phyloP scores from a whole-genome alignment of 2,113 vertebrate species.

The Apus apus region DNA sequence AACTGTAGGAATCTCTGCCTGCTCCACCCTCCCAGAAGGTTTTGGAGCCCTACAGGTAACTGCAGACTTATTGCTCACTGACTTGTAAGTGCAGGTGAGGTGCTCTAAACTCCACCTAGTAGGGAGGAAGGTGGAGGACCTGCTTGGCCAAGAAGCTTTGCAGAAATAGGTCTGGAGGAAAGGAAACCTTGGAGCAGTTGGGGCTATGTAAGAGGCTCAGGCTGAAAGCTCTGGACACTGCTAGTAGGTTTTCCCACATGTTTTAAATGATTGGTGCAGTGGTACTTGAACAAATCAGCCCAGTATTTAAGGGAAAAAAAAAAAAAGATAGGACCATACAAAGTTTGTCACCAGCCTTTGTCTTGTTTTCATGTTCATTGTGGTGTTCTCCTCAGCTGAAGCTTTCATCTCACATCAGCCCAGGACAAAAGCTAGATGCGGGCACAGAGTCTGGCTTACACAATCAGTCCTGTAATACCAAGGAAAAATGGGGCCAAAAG shows the following conservation, averaged over 20 bases:
- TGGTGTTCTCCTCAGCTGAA: not conserved
- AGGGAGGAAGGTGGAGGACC: not conserved
- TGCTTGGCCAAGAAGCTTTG: not conserved
- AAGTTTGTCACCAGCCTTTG: not conserved
- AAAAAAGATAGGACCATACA: not conserved
- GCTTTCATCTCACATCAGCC: not conserved
- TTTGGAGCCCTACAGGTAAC: conserved; percentile 30
- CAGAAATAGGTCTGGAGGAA: not conserved
- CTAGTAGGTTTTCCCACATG: not conserved
- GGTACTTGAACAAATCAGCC: not conserved
- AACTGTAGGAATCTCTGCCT: not conserved
- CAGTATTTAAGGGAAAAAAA: not conserved
- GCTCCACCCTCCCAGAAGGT: not conserved
- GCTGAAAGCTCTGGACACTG: not conserved
- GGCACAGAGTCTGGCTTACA: not conserved
- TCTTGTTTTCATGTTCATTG: not conserved
- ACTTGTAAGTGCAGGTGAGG: not conserved
- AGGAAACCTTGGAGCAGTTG: not conserved
- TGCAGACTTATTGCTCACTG: not conserved
- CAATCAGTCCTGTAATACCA: not conserved
- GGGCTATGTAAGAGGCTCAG: not conserved
- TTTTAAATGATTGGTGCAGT: not conserved
- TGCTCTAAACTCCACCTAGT: not conserved
- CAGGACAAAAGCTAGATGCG: fast-evolving
- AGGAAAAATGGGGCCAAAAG: no score